Base-by-base conservation (phyloP, 1,140 invertebrate genomes). In the Atopsyche davidsoni region DNA sequence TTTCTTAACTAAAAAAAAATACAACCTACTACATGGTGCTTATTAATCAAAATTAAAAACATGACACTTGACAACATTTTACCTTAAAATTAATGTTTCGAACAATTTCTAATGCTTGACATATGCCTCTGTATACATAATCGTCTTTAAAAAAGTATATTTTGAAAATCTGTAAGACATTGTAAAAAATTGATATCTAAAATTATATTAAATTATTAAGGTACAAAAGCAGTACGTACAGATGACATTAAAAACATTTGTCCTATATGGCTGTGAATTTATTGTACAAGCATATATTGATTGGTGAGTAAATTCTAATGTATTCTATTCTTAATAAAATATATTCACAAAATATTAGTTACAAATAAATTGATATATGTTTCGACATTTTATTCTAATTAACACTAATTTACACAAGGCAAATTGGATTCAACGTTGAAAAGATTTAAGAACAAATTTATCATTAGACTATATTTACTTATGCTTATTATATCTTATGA, bases 191-290 rank as follows among this genome's bases (percentile, higher is more conserved):
- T 28, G 24, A 28, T 7, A n/a, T 28, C 24, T 28, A 28, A n/a
- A 28, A 28, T 28, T 35, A 22, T 32, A 38, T 35, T 49, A 50
- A 43, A 18, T 44, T 51, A 51, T 38, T 51, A 19, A 51, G 48
- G 48, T 51, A 51, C 48, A 51, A 51, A 51, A 51, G 48, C 48
- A 51, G 48, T 51, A 51, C 48, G 41, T 42, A 44, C 36, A n/a
- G 48, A 44, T 44, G 41, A 51, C 48, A 51, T 32, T 16, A 36
- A 36, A 51, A 25, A 19, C 4, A 16, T 39, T 50, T 42, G 47
- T 50, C 40, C 31, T 36, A 35, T 39, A 28, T 51, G 41, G 41
- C 41, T 50, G 28, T 17, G 19, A 51, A 4, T 19, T 44, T 51
- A 51, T 42, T 40, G 19, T 45, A 51, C 41, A 51, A 51, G 34